Evolutionary conservation across 2,888 invertebrate genomes (phyloP), one percentile per base, ranked within the genome.

Genomic region (Chloroclystis v-ata): DNA sequence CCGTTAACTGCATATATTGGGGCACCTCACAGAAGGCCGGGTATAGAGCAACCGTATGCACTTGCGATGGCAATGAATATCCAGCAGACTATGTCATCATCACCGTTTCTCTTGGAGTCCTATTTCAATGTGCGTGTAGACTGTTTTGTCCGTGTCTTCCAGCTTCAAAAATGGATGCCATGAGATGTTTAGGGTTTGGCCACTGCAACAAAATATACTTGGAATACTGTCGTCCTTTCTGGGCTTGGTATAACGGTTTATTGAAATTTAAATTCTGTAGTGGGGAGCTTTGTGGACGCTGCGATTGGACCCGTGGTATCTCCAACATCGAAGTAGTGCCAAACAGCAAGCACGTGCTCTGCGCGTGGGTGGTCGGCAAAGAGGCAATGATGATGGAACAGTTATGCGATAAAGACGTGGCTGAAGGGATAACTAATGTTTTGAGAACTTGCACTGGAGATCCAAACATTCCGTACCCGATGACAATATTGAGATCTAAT

Each of bases 41-140:
- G 1, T 72, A 71, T 44, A 72, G 86, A 43, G 85, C 93, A 6
- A 73, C 89, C 1, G 92, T 94, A 0, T 89, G 88, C 44, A 92
- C 93, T 39, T 78, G 89, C 42, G 93, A 94, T 64, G 93, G 93
- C 1, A 90, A 91, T 20, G 91, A 91, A 60, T 92, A 89, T 65
- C 88, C 89, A 0, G 94, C 94, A 0, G 95, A 96, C 76, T 95
- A 95, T 63, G 94, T 95, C 1, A 91, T 96, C 30, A 83, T 93
- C 28, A 95, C 95, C 0, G 89, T 94, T 4, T 92, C 96, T 0
- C 83, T 95, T 6, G 95, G 95, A 1, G 93, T 93, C 0, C 73
- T 96, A 16, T 92, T 91, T 63, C 82, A 88, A 28, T 90, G 92
- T 60, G 89, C 91, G 1, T 78, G 88, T 2, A 89, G 88, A 48